Evolutionary conservation across 2,888 invertebrate genomes (phyloP).

Genomic region (Pterostichus madidus): DNA sequence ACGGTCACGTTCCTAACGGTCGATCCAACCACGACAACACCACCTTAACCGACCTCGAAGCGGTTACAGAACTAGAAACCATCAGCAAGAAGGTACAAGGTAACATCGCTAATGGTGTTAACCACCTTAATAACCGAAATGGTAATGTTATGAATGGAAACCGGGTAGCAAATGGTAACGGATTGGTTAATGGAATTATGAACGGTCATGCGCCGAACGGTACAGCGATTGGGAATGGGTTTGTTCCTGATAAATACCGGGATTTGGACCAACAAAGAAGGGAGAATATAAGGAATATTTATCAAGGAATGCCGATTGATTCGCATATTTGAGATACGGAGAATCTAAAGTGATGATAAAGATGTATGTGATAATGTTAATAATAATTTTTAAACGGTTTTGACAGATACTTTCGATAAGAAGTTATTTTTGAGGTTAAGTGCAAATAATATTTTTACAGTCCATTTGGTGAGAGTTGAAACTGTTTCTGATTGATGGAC

Average conservation of each 20-base stretch:
- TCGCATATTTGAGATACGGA: slow-evolving; percentile 73
- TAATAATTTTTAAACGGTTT: too few species aligned
- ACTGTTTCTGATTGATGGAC: too few species aligned
- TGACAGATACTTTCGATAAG: neutral
- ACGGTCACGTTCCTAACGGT: slow-evolving; percentile 56
- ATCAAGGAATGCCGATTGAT: slow-evolving; percentile 74
- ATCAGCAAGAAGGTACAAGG: slow-evolving; percentile 73
- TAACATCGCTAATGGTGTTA: slow-evolving; percentile 39
- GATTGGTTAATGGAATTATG: slow-evolving; percentile 60
- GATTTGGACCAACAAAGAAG: slow-evolving; percentile 70
- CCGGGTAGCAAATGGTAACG: slow-evolving; percentile 76
- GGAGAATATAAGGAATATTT: slow-evolving; percentile 72
- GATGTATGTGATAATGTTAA: slow-evolving; percentile 34
- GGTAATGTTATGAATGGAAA: slow-evolving; percentile 69
- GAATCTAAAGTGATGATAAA: slow-evolving; percentile 6
- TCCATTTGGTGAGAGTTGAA: too few species aligned
- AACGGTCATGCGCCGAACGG: slow-evolving; percentile 71
- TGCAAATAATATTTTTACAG: neutral
- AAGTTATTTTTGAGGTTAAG: neutral
- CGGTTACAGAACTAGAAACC: slow-evolving; percentile 74
- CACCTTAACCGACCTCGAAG: slow-evolving; percentile 73
- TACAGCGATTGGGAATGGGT: slow-evolving; percentile 69
- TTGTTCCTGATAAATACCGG: slow-evolving; percentile 69
- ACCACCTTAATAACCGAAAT: slow-evolving; percentile 69
- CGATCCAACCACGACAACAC: slow-evolving; percentile 68